Evolutionary conservation across 2,888 invertebrate genomes (phyloP).

Genomic region (Ischnus inquisitorius): DNA sequence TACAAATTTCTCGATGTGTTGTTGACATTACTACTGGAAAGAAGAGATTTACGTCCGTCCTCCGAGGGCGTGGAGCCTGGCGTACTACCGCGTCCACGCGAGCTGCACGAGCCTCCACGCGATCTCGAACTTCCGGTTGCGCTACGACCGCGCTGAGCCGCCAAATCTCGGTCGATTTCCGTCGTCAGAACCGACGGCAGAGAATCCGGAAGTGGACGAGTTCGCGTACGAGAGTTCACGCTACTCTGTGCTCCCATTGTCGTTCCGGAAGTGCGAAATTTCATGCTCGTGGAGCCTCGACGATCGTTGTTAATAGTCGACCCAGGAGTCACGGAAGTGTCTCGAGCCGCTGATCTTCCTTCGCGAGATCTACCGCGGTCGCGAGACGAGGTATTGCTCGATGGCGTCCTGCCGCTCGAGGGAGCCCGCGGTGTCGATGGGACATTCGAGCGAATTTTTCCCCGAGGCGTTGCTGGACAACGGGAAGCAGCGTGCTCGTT

Average conservation of each 20-base stretch:
- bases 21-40: neutral
- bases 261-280: constrained; percentile 70
- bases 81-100: constrained; percentile 74
- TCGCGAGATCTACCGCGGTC: constrained; percentile 89
- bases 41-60: constrained; percentile 74
- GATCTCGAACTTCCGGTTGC: constrained; percentile 68
- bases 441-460: constrained; percentile 85
- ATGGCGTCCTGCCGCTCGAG: constrained; percentile 48
- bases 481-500: constrained; percentile 63
- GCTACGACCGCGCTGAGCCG: constrained; percentile 78
- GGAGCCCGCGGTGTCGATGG: constrained; percentile 73
- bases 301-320: constrained; percentile 49
- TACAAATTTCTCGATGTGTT: constrained; percentile 67
- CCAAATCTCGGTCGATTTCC: constrained; percentile 82
- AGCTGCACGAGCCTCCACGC: constrained; percentile 71
- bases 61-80: constrained; percentile 81
- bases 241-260: constrained; percentile 84
- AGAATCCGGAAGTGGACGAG: constrained; percentile 80
- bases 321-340: constrained; percentile 74
- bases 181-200: constrained; percentile 82
- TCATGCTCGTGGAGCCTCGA: constrained; percentile 48
- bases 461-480: constrained; percentile 85
- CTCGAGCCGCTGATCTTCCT: constrained; percentile 86
- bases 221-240: constrained; percentile 83
- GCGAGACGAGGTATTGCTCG: constrained; percentile 86